Evolutionary conservation across 2,888 invertebrate genomes (phyloP), one percentile per base, ranked within the genome.

Genomic region (Drosophila barbarae): DNA sequence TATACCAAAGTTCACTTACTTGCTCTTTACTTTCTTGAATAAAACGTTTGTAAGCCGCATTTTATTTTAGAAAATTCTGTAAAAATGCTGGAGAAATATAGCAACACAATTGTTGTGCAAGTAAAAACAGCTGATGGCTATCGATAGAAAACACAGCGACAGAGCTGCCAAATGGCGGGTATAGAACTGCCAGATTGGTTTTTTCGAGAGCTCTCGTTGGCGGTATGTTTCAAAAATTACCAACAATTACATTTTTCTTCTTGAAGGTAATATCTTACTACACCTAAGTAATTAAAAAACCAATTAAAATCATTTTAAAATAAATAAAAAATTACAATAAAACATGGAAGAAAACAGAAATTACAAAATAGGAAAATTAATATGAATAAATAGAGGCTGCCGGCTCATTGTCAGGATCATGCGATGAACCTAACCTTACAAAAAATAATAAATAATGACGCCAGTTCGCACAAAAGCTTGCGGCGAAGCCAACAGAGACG

Each of bases 21-120:
- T 95, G 93, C 93, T 93, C 88, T 95, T 95, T 0, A 91, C 92
- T 89, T 93, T 93, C 88, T 94, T 95, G 0, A 93, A 88, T 64
- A 95, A 88, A 21, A 93, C 85, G 83, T 93, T 93, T 6, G 95
- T 95, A 52, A 95, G 74, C 83, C 94, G 94, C 86, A 89, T 88
- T 71, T 77, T 84, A 54, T 52, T 53, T 56, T n/a, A 50, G 10
- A 5, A 46, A 68, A 35, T 61, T 18, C 3, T 9, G 10, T n/a
- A 44, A 36, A 36, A 30, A 34, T n/a, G 9, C 9, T 42, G 32
- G 9, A 34, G 38, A 53, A 52, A 35, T 39, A 50, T 30, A 10
- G 12, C 21, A 21, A 32, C 39, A 47, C 64, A 78, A 61, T 55
- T 69, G 74, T 78, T 78, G 81, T 78, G 77, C 81, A 78, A 77